Evolutionary conservation across 2,113 vertebrate genomes (phyloP), one percentile per base, ranked within the genome.

Genomic region (Gambusia holbrooki): DNA sequence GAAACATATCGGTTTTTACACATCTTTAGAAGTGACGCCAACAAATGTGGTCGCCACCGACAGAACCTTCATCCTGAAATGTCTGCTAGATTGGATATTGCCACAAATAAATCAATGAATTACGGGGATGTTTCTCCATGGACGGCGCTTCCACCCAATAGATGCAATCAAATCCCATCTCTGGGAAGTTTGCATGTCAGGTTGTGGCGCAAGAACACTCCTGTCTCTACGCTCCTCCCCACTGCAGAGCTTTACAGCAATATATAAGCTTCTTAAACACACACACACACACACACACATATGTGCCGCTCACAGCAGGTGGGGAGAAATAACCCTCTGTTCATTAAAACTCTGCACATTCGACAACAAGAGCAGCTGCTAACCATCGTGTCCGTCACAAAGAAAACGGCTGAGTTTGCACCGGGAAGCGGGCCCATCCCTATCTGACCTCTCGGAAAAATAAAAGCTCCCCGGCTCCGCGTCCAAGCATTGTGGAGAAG

Each of bases 201-300:
- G 25, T 25, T 58, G 25, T n/a, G 73, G 60, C 73, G 58, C 45
- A 51, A 60, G 37, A 71, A 75, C 75, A 74, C 80, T 87, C 78
- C 75, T 68, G 77, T 48, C 70, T 58, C 28, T 42, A 74, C 69
- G 76, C 66, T 80, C 66, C 83, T 83, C 70, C 75, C 85, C 73
- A 75, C 19, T 67, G 72, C 83, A 75, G 73, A 89, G 81, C 77
- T 35, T 62, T 75, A 83, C 82, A 83, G 79, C 80, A 64, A 79
- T 62, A 58, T 62, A 48, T 93, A 93, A 94, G 91, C 90, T 87
- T 88, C 93, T 93, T 92, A 91, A 60, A 76, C 66, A 64, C 64
- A 77, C 58, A 71, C 42, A 72, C 54, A 32, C 30, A 32, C 30
- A 32, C 32, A 76, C 65, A 63, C 64, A 77, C 58, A 71, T 35